phyloP scores from a whole-genome alignment of 1,140 invertebrate genomes.

The Melitaea cinxia region DNA sequence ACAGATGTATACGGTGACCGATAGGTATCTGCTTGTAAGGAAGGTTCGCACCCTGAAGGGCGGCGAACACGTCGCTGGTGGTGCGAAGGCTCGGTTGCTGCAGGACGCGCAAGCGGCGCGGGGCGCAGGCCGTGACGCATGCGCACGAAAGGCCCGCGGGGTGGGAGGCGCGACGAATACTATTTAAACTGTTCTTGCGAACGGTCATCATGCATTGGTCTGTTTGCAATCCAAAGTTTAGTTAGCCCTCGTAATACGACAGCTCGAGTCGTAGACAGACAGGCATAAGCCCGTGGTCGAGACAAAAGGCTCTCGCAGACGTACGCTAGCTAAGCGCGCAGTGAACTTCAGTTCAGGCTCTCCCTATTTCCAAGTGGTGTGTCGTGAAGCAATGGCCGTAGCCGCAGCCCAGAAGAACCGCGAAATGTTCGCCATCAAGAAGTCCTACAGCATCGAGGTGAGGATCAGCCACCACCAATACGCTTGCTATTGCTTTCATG shows the following conservation, averaged over 20 bases:
- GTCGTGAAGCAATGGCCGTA: slow-evolving; percentile 86
- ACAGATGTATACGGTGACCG: no score
- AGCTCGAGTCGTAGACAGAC: slow-evolving; percentile 80
- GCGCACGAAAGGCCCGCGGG: slow-evolving; percentile 69
- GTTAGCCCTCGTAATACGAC: slow-evolving; percentile 80
- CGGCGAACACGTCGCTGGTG: slow-evolving; percentile 38
- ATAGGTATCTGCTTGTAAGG: no score
- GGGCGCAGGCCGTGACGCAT: slow-evolving; percentile 65
- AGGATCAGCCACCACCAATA: slow-evolving; percentile 68
- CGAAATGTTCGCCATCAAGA: slow-evolving; percentile 97
- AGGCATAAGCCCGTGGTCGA: slow-evolving; percentile 80
- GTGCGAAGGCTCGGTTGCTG: slow-evolving; percentile 15
- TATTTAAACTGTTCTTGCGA: slow-evolving; percentile 77
- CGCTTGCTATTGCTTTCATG: slow-evolving; percentile 32
- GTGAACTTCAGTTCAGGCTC: slow-evolving; percentile 77
- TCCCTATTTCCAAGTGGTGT: slow-evolving; percentile 59
- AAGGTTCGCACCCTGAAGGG: no score
- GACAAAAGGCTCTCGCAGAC: slow-evolving; percentile 77
- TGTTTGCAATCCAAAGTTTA: slow-evolving; percentile 81
- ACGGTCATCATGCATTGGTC: slow-evolving; percentile 81
- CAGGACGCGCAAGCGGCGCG: slow-evolving; percentile 42
- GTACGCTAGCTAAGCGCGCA: slow-evolving; percentile 79
- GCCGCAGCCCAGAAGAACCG: slow-evolving; percentile 94
- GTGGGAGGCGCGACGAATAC: slow-evolving; percentile 60
- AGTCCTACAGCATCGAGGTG: slow-evolving; percentile 98